These are phyloP conservation scores for Heliconius aoede DNA, from an alignment of 2,888 invertebrate genomes.

Conservation along the genomic window DNA sequence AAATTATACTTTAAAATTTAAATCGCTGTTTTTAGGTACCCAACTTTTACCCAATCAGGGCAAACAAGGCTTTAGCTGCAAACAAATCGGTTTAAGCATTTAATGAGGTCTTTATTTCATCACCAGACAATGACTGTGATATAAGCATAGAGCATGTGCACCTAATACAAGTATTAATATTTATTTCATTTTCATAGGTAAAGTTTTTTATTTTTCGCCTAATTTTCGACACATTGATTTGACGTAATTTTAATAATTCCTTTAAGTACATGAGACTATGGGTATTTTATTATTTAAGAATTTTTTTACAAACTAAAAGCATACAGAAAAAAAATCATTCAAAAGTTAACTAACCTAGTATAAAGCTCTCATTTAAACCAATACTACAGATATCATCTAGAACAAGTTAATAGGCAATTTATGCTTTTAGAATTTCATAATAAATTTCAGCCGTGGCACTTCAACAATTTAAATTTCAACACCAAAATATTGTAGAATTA, in stretches of 20 bases:
- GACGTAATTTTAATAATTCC: no score
- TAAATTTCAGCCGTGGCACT: not conserved
- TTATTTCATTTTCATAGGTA: not conserved
- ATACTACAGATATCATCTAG: slow-evolving; percentile 2
- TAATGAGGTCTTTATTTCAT: slow-evolving; percentile 54
- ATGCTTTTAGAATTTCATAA: slow-evolving; percentile 12
- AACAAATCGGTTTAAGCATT: slow-evolving; percentile 58
- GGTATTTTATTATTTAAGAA: no score
- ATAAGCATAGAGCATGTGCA: not conserved
- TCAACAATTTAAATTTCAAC: slow-evolving; percentile 1
- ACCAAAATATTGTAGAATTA: not conserved
- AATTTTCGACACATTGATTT: no score
- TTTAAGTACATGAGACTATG: no score
- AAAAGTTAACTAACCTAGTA: not conserved
- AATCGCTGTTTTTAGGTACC: slow-evolving; percentile 25
- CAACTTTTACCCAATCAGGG: slow-evolving; percentile 45
- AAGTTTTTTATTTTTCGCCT: no score
- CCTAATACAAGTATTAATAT: not conserved
- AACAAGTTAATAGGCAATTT: slow-evolving; percentile 6
- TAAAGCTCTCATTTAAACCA: not conserved
- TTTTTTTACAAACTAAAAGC: no score
- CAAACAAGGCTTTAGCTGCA: slow-evolving; percentile 48
- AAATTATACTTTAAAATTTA: not conserved
- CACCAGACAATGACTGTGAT: slow-evolving; percentile 40
- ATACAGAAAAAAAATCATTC: not conserved